Percentiles rank a stretch among this genome's conserved stretches.
Evolutionary conservation across 2,797 vertebrate species (phyloP).

Genomic region (Labroides dimidiatus): DNA sequence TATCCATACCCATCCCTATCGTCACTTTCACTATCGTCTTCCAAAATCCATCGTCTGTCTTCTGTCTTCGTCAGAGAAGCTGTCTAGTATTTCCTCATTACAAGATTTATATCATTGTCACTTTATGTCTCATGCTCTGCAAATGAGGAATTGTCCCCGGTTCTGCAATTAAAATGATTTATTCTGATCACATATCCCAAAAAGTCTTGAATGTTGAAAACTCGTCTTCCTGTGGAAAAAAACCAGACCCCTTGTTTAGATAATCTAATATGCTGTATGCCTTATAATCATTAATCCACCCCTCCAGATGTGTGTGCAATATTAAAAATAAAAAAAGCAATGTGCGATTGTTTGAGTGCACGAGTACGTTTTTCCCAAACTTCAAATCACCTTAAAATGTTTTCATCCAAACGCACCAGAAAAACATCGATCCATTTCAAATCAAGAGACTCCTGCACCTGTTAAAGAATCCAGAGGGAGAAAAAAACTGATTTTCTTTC

Average conservation of each 20-base stretch:
- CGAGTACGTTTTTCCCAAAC: conserved; percentile 30
- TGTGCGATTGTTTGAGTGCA: not conserved
- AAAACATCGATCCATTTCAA: conserved; percentile 48
- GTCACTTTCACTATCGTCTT: no score
- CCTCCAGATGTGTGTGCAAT: conserved; percentile 1
- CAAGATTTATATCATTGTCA: no score
- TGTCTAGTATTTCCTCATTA: no score
- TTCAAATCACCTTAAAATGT: conserved; percentile 33
- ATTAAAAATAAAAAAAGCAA: conserved; percentile 6
- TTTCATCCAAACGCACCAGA: conserved; percentile 35
- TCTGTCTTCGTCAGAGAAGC: no score
- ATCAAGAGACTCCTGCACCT: conserved; percentile 40
- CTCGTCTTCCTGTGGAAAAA: conserved; percentile 44
- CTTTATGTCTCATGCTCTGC: conserved; percentile 10
- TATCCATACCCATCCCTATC: no score
- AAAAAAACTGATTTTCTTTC: not conserved
- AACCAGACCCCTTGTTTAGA: conserved; percentile 41
- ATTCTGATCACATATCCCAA: conserved; percentile 68
- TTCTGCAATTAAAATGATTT: conserved; percentile 56
- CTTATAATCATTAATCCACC: conserved; percentile 8
- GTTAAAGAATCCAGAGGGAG: conserved; percentile 32
- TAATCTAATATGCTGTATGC: conserved; percentile 43
- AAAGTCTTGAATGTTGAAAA: no score
- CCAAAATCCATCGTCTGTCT: no score
- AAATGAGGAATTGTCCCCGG: conserved; percentile 14